Conservation (phyloP, 2,113 vertebrate species). For the Tachycineta bicolor region DNA sequence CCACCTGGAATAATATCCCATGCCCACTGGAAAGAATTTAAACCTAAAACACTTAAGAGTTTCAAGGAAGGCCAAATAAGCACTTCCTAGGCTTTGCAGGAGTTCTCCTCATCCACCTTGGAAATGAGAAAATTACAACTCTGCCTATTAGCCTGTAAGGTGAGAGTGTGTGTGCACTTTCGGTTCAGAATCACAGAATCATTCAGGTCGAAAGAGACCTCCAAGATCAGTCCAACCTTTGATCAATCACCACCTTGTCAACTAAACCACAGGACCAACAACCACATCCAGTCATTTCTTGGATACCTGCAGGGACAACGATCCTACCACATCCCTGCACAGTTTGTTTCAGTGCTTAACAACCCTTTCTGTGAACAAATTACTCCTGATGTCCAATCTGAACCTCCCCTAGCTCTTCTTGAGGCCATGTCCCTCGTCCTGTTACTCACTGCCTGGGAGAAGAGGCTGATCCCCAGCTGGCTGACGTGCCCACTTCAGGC, state of each 20-base stretch:
- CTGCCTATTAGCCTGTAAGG: background rate
- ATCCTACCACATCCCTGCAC: background rate
- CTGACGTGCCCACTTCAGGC: background rate
- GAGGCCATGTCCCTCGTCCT: background rate
- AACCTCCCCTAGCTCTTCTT: background rate
- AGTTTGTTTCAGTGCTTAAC: background rate
- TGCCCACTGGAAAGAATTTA: background rate
- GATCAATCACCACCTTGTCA: background rate
- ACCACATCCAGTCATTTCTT: background rate
- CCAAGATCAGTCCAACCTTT: background rate
- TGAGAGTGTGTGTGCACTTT: background rate
- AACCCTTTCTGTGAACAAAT: background rate
- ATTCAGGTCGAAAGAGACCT: background rate
- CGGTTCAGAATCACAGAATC: background rate
- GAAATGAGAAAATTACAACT: background rate
- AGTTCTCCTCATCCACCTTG: background rate
- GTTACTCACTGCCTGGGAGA: fast-evolving
- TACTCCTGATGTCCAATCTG: background rate
- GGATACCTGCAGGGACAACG: background rate
- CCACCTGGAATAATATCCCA: background rate
- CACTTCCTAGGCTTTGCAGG: background rate
- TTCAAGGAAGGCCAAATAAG: background rate
- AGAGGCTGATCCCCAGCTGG: fast-evolving
- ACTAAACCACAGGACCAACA: background rate
- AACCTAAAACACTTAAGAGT: background rate